phyloP scores from a whole-genome alignment of 2,797 vertebrate species.

The Sarcoramphus papa region DNA sequence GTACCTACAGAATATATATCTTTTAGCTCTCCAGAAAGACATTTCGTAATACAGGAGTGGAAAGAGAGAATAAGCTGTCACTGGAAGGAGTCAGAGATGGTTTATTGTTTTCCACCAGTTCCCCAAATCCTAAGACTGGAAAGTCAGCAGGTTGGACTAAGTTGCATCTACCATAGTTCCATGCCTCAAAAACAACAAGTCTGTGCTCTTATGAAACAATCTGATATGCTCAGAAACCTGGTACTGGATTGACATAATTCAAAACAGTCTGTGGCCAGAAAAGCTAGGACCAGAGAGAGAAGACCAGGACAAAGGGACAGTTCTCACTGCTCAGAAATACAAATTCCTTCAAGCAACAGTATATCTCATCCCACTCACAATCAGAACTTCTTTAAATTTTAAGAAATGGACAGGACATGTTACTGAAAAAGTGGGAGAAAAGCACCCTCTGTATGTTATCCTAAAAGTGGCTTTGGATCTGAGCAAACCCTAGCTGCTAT shows the following conservation, averaged over 20 bases:
- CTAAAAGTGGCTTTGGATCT: background rate
- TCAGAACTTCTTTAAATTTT: background rate
- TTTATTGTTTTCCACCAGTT: slow-evolving; percentile 16
- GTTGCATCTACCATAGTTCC: background rate
- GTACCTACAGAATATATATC: slow-evolving; percentile 11
- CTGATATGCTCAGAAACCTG: background rate
- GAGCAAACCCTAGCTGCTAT: fast-evolving
- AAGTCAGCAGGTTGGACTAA: background rate
- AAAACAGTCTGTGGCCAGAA: background rate
- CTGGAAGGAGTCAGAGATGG: slow-evolving; percentile 6
- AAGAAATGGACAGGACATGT: background rate
- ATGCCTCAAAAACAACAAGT: background rate
- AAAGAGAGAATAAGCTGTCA: slow-evolving; percentile 46
- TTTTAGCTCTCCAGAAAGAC: slow-evolving; percentile 12
- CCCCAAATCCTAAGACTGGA: background rate
- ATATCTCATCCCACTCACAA: background rate
- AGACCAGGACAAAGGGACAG: background rate
- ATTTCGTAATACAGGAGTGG: background rate
- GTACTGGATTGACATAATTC: background rate
- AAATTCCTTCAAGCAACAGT: background rate
- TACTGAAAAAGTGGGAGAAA: background rate
- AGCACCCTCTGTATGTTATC: background rate
- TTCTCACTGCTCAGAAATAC: background rate
- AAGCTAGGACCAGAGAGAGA: background rate
- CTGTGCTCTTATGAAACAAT: background rate